Evolutionary conservation across 2,797 vertebrate genomes (phyloP), one percentile per base, ranked within the genome.

Genomic region (Catharus ustulatus): DNA sequence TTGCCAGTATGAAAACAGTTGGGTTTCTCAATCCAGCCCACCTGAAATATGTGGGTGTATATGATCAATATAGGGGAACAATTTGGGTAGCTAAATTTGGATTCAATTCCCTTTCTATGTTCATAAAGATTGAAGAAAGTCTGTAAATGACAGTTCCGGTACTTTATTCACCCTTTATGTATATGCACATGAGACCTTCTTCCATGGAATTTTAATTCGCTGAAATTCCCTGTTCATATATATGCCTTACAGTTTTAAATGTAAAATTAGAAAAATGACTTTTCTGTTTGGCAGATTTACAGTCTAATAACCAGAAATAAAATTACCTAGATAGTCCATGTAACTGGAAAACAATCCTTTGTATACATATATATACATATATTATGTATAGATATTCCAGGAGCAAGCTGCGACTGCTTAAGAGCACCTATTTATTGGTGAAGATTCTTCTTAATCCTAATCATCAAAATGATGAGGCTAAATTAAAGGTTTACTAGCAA

Each of bases 401-500:
- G 23, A 64, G 18, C 46, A 10, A 76, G 19, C 43, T 82, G 15
- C 0, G 2, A 12, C 46, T 71, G 72, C 40, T 63, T 30, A 32
- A 51, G 30, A 34, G 16, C 40, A 24, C 34, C 16, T 43, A 1
- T 84, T 43, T 38, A 40, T 63, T 83, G 52, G 30, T 45, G 52
- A 76, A n/a, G 54, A 13, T 74, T 94, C 61, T 49, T 45, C 9
- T 36, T 82, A 74, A 51, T 84, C 62, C 16, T 67, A 18, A 74
- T 77, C 29, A 68, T 57, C 29, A 42, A 40, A 90, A 87, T 2
- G 11, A 34, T 58, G 40, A 74, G 29, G 42, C 80, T 24, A 42
- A 67, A 75, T 79, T 62, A 68, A 84, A 81, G 82, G 62, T 68
- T 94, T 94, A 61, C 29, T 72, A 64, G 27, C 61, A 64, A 49